Conservation (phyloP, 2,797 vertebrate species). For the Echiichthys vipera region DNA sequence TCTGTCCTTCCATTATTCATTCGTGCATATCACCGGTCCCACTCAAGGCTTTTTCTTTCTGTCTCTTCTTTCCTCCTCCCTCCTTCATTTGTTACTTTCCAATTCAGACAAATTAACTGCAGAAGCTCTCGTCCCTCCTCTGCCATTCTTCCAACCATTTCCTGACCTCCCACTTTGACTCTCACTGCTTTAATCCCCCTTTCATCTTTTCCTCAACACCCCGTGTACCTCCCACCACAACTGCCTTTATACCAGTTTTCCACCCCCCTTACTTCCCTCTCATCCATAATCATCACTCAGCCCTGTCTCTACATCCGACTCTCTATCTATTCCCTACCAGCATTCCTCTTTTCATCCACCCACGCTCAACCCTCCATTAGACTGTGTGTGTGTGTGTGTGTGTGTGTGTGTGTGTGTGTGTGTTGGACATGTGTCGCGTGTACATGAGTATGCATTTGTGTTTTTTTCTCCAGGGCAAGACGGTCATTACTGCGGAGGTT, state of each 20-base stretch:
- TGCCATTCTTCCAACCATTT: conserved; percentile 25
- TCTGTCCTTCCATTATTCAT: conserved; percentile 70
- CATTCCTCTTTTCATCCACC: conserved; percentile 50
- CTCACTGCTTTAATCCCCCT: conserved; percentile 42
- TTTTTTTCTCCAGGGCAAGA: conserved; percentile 43
- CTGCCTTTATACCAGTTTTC: conserved; percentile 33
- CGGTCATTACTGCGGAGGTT: conserved; percentile 60
- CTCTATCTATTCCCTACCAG: conserved; percentile 36
- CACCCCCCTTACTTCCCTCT: conserved; percentile 37
- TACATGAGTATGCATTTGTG: background rate
- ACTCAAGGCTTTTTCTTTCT: conserved; percentile 54
- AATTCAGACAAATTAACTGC: conserved; percentile 50
- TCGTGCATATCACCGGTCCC: conserved; percentile 24
- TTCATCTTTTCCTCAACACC: conserved; percentile 52
- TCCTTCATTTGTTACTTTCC: conserved; percentile 49
- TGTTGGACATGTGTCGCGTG: conserved; percentile 23
- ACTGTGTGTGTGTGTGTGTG: conserved; percentile 18
- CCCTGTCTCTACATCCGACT: conserved; percentile 46
- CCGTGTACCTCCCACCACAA: conserved; percentile 17
- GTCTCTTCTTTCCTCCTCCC: conserved; percentile 49
- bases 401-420: conserved; percentile 27
- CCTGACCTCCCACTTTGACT: conserved; percentile 49
- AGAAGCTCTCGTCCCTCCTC: conserved; percentile 24
- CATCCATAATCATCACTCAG: conserved; percentile 54
- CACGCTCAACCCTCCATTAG: conserved; percentile 53